Percentiles rank a stretch among this genome's conserved stretches.
phyloP scores from a whole-genome alignment of 2,113 vertebrate genomes.

The Upupa epops region DNA sequence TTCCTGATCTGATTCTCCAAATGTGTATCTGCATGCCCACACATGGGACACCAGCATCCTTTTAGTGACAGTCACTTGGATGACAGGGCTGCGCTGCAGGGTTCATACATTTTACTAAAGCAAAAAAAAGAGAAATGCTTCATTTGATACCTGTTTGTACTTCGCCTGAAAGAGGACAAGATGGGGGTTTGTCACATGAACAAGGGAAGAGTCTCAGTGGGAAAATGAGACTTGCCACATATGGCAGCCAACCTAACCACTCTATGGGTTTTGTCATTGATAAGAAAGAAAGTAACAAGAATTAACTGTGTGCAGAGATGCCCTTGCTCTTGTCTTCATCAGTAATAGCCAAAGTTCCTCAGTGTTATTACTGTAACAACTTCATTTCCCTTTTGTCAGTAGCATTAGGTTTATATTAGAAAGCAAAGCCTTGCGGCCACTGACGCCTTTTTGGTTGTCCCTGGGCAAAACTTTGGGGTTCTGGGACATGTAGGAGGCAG shows the following conservation, averaged over 20 bases:
- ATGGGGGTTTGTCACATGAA: background rate
- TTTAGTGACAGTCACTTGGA: rapidly evolving
- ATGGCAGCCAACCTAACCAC: background rate
- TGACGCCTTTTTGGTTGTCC: background rate
- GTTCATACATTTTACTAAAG: background rate
- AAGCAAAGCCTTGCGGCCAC: background rate
- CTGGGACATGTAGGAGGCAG: rapidly evolving
- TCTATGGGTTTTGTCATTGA: background rate
- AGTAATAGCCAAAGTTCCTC: background rate
- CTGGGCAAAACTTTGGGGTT: rapidly evolving
- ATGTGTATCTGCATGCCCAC: rapidly evolving
- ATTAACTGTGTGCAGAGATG: background rate
- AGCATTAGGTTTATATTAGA: background rate
- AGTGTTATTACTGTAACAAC: background rate
- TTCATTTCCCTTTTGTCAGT: background rate
- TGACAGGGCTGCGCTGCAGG: background rate
- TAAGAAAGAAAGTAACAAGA: background rate
- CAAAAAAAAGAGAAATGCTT: background rate
- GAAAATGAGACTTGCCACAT: background rate
- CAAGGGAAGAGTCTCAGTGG: background rate
- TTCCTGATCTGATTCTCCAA: background rate
- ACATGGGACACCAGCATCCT: rapidly evolving
- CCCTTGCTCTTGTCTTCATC: background rate
- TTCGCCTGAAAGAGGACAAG: background rate
- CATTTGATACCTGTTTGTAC: background rate